Base-by-base conservation (phyloP, 2,797 vertebrate genomes). In the Danio jaintianensis region DNA sequence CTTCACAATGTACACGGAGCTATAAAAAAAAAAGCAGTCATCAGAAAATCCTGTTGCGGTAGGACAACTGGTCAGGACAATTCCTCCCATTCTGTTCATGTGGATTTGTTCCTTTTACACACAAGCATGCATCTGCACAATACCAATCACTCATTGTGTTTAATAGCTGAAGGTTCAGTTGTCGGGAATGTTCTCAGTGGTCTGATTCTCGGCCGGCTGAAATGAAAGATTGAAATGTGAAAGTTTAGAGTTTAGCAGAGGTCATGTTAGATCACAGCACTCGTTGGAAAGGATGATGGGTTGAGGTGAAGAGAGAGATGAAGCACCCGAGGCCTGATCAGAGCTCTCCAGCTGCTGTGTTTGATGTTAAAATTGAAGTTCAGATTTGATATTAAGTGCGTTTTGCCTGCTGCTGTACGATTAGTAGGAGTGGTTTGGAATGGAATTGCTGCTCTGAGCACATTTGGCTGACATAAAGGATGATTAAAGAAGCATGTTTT, bases 361-460 rank as follows among this genome's bases (percentile, higher is more conserved):
- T 92, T 93, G 93, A 93, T 93, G 93, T 94, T 93, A 91, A 93
- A 93, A 93, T 94, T 93, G 90, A 94, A 93, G 90, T 92, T 91
- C 90, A 92, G 93, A 93, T 90, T 92, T 89, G 72, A 90, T 90
- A 90, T 92, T 90, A 92, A 90, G 91, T 92, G 89, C 91, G 90
- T 90, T 90, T 91, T 87, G 91, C 90, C 89, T 90, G 89, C 87
- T 89, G 91, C 92, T 91, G 80, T 90, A 91, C 56, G 90, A 89
- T 75, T 75, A 92, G 90, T 86, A 89, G 92, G 89, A 90, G 86
- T 78, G 83, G 87, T 90, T 91, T 87, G 68, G 91, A 93, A 92
- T 93, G 90, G 90, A 90, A 92, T 78, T 82, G 79, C 82, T 83
- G 70, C 66, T 56, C 53, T 83, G 78, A 82, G 79, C 76, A 77